phyloP scores from a whole-genome alignment of 2,113 vertebrate species.

The Spilogale gracilis region DNA sequence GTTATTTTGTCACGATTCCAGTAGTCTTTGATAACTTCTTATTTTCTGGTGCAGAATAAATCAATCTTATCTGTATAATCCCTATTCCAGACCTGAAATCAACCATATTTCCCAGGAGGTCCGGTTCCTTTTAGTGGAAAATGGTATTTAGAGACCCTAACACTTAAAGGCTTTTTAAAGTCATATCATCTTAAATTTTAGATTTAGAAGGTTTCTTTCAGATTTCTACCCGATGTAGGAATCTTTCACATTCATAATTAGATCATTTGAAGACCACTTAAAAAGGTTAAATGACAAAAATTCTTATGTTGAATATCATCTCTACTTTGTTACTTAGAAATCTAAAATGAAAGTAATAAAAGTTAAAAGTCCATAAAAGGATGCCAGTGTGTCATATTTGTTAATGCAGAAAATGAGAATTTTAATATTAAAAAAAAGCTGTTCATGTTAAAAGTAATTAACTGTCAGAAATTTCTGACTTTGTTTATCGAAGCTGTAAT shows the following conservation, averaged over 20 bases:
- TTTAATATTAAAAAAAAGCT: constrained; percentile 31
- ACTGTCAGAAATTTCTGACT: not conserved
- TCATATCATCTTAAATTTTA: not conserved
- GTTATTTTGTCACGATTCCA: not conserved
- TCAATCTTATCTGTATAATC: not conserved
- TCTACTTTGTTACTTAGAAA: not conserved
- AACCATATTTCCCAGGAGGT: not conserved
- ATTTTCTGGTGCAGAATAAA: not conserved
- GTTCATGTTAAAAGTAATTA: not conserved
- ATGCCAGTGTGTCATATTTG: not conserved
- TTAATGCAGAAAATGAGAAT: not conserved
- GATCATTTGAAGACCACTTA: not conserved
- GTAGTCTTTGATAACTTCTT: constrained; percentile 28
- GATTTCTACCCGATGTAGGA: not conserved
- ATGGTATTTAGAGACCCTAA: not conserved
- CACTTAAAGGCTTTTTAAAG: not conserved
- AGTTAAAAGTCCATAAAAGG: not conserved
- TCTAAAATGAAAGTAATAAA: constrained; percentile 18
- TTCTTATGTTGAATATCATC: not conserved
- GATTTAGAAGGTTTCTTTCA: not conserved
- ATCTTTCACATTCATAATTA: not conserved
- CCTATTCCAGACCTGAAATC: not conserved
- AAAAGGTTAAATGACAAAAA: not conserved
- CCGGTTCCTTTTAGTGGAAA: not conserved
- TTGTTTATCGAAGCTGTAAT: not conserved